Evolutionary conservation across 1,140 invertebrate species (phyloP), one percentile per base, ranked within the genome.

Genomic region (Megalonaias nervosa): DNA sequence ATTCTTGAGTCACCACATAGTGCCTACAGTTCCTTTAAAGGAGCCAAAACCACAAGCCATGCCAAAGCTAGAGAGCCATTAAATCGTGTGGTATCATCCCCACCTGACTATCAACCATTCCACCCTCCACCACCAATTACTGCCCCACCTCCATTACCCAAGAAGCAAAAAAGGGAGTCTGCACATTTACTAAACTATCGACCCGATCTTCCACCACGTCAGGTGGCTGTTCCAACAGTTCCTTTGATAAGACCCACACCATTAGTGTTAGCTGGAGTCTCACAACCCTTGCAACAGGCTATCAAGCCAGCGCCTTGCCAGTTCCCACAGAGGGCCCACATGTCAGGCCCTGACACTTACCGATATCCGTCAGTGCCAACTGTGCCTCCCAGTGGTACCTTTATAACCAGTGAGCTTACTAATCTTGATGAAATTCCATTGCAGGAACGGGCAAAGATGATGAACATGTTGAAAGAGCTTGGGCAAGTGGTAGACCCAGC

Each of bases 381-480:
- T 59, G 64, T 23, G 64, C 71, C 31, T 26, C 56, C 38, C 38
- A 48, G 38, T 48, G 38, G 38, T 48, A 48, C 38, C 38, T 48
- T 9, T 48, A 48, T 48, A 31, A 64, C 64, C 31, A 78, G 61
- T 64, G 76, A 78, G 6, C 70, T 78, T 60, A 26, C 76, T 31
- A 78, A 71, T 55, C 73, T 78, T 61, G 71, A 73, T 62, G 84
- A 86, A 60, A 82, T 85, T 55, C 82, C 85, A 15, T 60, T 75
- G 11, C 84, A 85, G 67, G 83, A 82, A 31, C 75, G 81, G 70
- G 23, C 74, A 21, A 71, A 73, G 38, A 80, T 85, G 77, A 77
- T 74, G n/a, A 77, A 84, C 61, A 79, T 87, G 38, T 58, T 87
- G 15, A 85, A 80, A 74, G 85, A 86, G 65, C 67, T 83, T 6